A percentile compares a stretch with the other conserved stretches of the same genome.
phyloP scores from a whole-genome alignment of 2,797 vertebrate species.

The Acrossocheilus wenchowensis region DNA sequence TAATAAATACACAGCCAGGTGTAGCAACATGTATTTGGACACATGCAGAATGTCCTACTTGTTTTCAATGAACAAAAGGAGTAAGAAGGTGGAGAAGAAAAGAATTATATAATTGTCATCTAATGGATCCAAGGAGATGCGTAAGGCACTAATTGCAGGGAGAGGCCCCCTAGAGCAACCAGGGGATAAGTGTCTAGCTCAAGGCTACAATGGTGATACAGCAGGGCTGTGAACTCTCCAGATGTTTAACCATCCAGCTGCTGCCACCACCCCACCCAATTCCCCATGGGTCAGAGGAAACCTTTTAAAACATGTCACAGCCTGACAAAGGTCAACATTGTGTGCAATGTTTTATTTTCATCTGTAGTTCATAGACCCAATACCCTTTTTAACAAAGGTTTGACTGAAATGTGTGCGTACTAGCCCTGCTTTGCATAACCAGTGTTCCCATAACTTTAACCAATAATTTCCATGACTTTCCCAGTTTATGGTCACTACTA shows the following conservation, averaged over 20 bases:
- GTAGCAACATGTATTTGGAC: neutral
- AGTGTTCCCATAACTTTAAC: neutral
- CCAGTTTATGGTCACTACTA: neutral
- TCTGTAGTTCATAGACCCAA: neutral
- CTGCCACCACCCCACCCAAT: neutral
- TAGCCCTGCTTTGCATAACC: neutral
- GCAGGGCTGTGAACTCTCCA: neutral
- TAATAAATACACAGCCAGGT: neutral
- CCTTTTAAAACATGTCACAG: slow-evolving; percentile 1
- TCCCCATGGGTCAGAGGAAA: neutral
- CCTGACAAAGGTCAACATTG: neutral
- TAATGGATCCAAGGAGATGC: neutral
- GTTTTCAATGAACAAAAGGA: neutral
- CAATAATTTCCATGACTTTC: neutral
- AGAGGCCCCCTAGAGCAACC: neutral
- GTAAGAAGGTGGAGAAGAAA: neutral
- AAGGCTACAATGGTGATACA: slow-evolving; percentile 7
- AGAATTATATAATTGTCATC: neutral
- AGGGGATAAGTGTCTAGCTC: neutral
- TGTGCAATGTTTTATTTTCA: slow-evolving; percentile 2
- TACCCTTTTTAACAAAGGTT: slow-evolving; percentile 4
- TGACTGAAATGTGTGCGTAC: neutral
- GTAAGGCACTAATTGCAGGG: neutral
- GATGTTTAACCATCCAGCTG: slow-evolving; percentile 13
- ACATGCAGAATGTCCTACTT: neutral